Conservation (phyloP, 2,797 vertebrate species). For the Emys orbicularis region DNA sequence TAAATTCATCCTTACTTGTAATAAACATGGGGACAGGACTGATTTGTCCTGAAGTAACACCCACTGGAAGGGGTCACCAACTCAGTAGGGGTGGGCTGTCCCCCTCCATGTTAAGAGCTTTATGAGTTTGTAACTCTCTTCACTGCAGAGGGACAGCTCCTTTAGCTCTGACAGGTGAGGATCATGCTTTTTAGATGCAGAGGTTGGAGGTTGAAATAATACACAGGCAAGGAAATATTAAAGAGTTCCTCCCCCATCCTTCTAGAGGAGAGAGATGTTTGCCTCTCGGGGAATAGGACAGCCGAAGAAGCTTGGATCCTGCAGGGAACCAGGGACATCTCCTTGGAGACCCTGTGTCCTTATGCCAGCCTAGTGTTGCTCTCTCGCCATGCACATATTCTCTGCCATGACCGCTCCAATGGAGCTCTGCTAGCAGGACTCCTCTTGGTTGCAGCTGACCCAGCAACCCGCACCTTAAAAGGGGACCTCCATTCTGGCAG, state of each 20-base stretch:
- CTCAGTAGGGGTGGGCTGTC: fast-evolving
- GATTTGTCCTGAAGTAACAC: background rate
- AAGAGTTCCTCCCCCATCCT: background rate
- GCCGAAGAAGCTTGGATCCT: no score
- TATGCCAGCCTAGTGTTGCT: background rate
- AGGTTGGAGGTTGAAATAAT: background rate
- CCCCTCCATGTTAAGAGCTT: background rate
- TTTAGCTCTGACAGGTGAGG: fast-evolving
- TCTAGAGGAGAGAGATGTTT: background rate
- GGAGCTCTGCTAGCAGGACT: background rate
- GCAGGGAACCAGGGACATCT: background rate
- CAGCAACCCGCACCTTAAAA: background rate
- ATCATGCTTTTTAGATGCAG: background rate
- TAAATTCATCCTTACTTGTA: background rate
- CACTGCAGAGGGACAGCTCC: fast-evolving
- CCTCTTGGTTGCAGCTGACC: background rate
- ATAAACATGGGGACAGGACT: background rate
- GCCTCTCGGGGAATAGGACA: background rate
- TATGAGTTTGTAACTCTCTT: background rate
- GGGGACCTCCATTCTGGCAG: background rate
- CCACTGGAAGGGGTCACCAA: background rate
- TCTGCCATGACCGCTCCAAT: background rate
- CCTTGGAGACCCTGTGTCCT: background rate
- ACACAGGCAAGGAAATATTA: background rate
- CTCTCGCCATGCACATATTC: background rate